Evolutionary conservation across 2,113 vertebrate genomes (phyloP), one percentile per base, ranked within the genome.

Genomic region (Colaptes auratus): DNA sequence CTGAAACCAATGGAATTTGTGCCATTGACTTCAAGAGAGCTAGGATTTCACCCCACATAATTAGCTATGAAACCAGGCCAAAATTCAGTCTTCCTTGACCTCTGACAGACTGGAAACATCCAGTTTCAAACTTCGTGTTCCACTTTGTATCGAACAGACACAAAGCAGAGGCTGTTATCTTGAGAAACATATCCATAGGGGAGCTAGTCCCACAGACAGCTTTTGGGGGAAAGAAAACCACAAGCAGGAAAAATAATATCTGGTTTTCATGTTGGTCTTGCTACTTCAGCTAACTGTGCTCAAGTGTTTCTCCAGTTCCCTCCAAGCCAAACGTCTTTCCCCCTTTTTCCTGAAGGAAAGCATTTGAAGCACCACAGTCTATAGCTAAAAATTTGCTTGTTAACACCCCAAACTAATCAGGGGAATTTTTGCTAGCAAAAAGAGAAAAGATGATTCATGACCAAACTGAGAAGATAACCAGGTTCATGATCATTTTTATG

Each of bases 61-160:
- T 77, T 48, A 91, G 28, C 56, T 76, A 60, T 63, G 52, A 91
- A 91, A 85, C 12, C 8, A 80, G 93, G 89, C 84, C 85, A 88
- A 84, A 95, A 73, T 78, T 70, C 61, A 56, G 36, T 39, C 64
- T 88, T 82, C 46, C 60, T 77, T 93, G 75, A 94, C 77, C 85
- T 91, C 48, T 46, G n/a, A 75, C 64, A 48, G 70, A 61, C 59
- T 53, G 69, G 67, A 94, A 94, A 89, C 7, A 44, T 85, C 35
- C 56, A 78, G 30, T 93, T 81, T 83, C 71, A 59, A 92, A 65
- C 30, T 63, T 60, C 50, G 3, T 39, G 48, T 59, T 78, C 65
- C 61, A 33, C 27, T 91, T 61, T 39, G 35, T 48, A 24, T 33
- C 33, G 15, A 73, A 71, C 9, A 85, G 91, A 90, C 1, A 5